phyloP scores from a whole-genome alignment of 2,888 invertebrate genomes.

The Pachycephus smyrnensis region DNA sequence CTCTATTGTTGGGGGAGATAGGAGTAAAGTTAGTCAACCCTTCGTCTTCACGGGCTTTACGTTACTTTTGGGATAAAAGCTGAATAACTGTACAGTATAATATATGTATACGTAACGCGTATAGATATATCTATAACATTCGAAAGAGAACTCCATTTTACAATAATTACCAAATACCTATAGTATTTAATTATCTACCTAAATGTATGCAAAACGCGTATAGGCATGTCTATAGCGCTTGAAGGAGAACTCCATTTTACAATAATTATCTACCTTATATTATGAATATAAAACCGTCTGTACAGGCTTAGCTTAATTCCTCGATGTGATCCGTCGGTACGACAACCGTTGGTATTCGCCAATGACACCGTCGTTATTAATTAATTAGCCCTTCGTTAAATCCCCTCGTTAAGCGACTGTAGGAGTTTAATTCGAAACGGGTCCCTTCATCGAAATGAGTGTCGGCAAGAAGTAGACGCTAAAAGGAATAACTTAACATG shows the following conservation, averaged over 20 bases:
- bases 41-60: not conserved
- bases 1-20: conserved; percentile 1
- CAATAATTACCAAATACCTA: not conserved
- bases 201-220: not conserved
- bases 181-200: too few species aligned
- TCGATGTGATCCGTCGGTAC: not conserved
- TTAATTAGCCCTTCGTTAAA: not conserved
- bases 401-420: not conserved
- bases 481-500: not conserved
- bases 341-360: not conserved
- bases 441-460: not conserved
- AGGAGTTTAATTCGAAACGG: not conserved
- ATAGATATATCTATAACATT: not conserved
- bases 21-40: not conserved
- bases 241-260: not conserved
- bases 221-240: not conserved
- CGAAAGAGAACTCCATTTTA: not conserved
- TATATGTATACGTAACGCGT: not conserved
- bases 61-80: not conserved
- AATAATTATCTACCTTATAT: not conserved
- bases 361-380: not conserved
- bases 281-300: not conserved
- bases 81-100: too few species aligned
- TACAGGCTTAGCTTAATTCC: not conserved
- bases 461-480: not conserved